Evolutionary conservation across 2,113 vertebrate genomes (phyloP), one percentile per base, ranked within the genome.

Genomic region (Caranx melampygus): DNA sequence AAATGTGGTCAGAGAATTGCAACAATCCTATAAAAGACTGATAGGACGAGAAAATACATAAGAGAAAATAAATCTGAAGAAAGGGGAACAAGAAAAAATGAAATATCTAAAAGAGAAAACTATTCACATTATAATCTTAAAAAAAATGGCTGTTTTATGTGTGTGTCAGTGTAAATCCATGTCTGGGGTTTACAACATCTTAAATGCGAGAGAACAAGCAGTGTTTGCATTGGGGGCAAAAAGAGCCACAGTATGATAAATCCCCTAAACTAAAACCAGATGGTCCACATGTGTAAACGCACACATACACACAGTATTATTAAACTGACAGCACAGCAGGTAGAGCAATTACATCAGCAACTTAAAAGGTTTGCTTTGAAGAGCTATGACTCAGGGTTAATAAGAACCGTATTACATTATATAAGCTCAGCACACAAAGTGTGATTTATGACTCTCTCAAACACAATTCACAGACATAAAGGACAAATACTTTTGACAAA

Each of bases 211-310:
- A 84, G 66, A 91, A 61, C 82, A 84, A 76, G 78, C 55, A 2
- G 57, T 42, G 78, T 75, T 72, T 83, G 58, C 47, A 54, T 59
- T 65, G 78, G 80, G 76, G 64, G 51, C 52, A 65, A 86, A 83
- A 75, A 57, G 64, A 75, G 72, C 58, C 62, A 61, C 52, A 73
- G 66, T 62, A 61, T 74, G 79, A 79, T 64, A 84, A 86, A 85
- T 70, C 15, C 11, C 8, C 60, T 47, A 35, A 78, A 91, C 64
- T 75, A 13, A 84, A 88, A 84, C 77, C 87, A 90, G 87, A 89
- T 89, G 92, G 16, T 79, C 15, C 63, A 64, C 72, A 59, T 26
- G 57, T 26, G 70, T 55, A 54, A 60, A 63, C 69, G 67, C 72
- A 58, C 20, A 73, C 40, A 64, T 65, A 64, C 35, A 72, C 21